A percentile compares a stretch with the other conserved stretches of the same genome.
phyloP scores from a whole-genome alignment of 1,140 invertebrate species.

The Bombus fervidus region DNA sequence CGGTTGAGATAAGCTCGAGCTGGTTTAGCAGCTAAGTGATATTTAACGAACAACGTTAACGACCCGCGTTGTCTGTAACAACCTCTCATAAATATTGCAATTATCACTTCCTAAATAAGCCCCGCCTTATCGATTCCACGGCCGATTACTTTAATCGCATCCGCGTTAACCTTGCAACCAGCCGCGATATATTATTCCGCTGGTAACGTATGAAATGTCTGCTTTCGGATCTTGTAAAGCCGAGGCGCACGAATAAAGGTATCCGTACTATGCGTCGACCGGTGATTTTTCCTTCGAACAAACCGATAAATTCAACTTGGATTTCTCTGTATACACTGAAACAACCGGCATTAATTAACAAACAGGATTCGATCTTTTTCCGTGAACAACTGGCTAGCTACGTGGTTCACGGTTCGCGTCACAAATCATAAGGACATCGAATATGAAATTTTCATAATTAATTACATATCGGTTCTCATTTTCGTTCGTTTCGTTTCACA shows the following conservation, averaged over 20 bases:
- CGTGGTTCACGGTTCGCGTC: too few species aligned
- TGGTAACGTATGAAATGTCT: slow-evolving; percentile 24
- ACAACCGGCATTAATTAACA: slow-evolving; percentile 33
- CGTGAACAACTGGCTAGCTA: neutral
- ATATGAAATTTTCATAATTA: neutral
- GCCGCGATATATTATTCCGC: slow-evolving; percentile 21
- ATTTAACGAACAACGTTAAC: slow-evolving; percentile 43
- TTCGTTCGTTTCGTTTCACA: neutral
- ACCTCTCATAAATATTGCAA: slow-evolving; percentile 41
- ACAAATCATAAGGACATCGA: neutral
- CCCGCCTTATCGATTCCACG: slow-evolving; percentile 41
- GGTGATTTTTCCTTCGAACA: neutral
- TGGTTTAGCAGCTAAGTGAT: slow-evolving; percentile 45
- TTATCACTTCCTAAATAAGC: slow-evolving; percentile 47
- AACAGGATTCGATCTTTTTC: slow-evolving; percentile 5
- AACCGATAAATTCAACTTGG: slow-evolving; percentile 17
- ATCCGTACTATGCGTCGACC: slow-evolving; percentile 15
- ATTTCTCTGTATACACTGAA: slow-evolving; percentile 12
- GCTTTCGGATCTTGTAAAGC: slow-evolving; percentile 11
- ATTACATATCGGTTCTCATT: neutral
- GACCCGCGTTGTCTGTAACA: slow-evolving; percentile 7
- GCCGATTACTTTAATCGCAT: slow-evolving; percentile 48
- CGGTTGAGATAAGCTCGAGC: slow-evolving; percentile 20
- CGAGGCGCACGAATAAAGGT: neutral
- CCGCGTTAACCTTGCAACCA: slow-evolving; percentile 40